A percentile compares a stretch with the other conserved stretches of the same genome.
Evolutionary conservation across 2,797 vertebrate species (phyloP).

Genomic region (Chiloscyllium punctatum): DNA sequence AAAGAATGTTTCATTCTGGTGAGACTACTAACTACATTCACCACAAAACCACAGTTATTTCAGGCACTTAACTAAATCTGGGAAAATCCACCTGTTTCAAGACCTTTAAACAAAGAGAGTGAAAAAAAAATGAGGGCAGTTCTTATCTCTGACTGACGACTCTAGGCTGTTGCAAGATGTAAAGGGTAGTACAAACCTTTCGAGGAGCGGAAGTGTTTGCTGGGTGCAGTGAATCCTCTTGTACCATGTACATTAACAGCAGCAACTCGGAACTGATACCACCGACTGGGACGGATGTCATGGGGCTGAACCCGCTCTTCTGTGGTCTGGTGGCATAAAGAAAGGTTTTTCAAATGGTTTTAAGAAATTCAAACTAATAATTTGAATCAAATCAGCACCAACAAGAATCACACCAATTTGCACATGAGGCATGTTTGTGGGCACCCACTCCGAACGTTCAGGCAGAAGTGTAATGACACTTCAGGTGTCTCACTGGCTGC

Average conservation of each 20-base stretch:
- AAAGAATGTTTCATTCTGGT: slow-evolving; percentile 28
- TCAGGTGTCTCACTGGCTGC: too few relatives aligned
- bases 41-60: slow-evolving; percentile 37
- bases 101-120: background rate
- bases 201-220: slow-evolving; percentile 91
- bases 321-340: slow-evolving; percentile 64
- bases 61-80: slow-evolving; percentile 12
- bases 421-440: background rate
- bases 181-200: slow-evolving; percentile 63
- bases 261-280: slow-evolving; percentile 96
- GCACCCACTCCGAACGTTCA: background rate
- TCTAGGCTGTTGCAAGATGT: rapidly evolving
- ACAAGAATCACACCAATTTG: background rate
- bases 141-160: background rate
- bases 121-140: background rate
- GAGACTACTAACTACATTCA: background rate
- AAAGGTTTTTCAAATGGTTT: background rate
- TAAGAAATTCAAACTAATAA: background rate
- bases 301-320: slow-evolving; percentile 75
- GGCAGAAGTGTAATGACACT: too few relatives aligned
- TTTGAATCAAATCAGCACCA: background rate
- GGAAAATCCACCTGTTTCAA: slow-evolving; percentile 31
- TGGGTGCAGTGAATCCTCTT: slow-evolving; percentile 89
- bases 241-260: slow-evolving; percentile 91
- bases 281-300: slow-evolving; percentile 80